Evolutionary conservation across 2,888 invertebrate genomes (phyloP).

Genomic region (Hirtodrosophila confusa): DNA sequence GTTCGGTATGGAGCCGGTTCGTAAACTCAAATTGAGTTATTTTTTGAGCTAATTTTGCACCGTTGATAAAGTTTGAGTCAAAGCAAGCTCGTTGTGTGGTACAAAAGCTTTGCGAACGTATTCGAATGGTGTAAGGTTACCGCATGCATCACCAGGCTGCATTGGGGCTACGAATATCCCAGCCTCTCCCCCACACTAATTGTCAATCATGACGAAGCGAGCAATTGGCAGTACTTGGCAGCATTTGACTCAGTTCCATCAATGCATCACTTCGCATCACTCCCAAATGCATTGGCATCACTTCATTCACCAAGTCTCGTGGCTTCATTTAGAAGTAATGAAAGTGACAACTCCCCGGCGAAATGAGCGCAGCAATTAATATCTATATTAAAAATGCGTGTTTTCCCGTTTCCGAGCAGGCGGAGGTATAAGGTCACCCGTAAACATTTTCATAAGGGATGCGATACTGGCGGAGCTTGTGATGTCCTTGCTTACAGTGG

Average conservation of each 20-base stretch:
- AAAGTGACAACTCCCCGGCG: too few species aligned
- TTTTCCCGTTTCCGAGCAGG: too few species aligned
- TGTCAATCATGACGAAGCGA: neutral
- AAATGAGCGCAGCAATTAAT: too few species aligned
- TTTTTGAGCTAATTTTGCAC: conserved; percentile 53
- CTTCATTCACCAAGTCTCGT: too few species aligned
- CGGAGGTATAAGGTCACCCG: too few species aligned
- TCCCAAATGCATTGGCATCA: neutral
- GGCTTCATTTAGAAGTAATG: too few species aligned
- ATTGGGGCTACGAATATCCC: neutral
- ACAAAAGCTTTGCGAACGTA: conserved; percentile 41
- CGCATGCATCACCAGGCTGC: neutral
- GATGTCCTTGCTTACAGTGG: too few species aligned
- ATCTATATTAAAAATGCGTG: too few species aligned
- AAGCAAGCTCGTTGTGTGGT: conserved; percentile 15
- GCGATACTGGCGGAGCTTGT: too few species aligned
- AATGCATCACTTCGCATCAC: too few species aligned
- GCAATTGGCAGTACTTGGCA: neutral
- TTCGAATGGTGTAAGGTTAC: neutral
- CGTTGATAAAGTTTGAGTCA: conserved; percentile 39
- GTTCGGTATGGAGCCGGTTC: conserved; percentile 32
- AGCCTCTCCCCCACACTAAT: neutral
- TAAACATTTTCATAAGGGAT: too few species aligned
- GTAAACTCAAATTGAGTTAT: conserved; percentile 68
- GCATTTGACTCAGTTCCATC: neutral